A percentile compares a stretch with the other conserved stretches of the same genome.
phyloP scores from a whole-genome alignment of 2,888 invertebrate species.

The Rhodophaea formosa region DNA sequence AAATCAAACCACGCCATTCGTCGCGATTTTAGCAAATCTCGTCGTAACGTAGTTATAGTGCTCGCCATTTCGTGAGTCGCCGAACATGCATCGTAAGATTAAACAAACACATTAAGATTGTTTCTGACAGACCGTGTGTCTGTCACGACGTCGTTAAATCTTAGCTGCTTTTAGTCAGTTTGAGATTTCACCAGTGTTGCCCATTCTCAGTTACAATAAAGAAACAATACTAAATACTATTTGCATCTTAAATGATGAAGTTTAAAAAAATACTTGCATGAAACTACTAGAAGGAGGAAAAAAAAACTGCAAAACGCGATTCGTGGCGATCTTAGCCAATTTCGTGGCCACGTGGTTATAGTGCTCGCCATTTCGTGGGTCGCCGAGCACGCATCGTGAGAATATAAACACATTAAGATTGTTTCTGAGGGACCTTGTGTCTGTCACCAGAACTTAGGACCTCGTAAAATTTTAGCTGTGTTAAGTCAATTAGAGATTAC shows the following conservation, averaged over 20 bases:
- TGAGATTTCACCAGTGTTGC: no score
- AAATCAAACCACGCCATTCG: no score
- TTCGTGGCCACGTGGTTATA: neutral
- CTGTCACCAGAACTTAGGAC: neutral
- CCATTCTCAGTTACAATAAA: no score
- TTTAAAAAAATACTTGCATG: no score
- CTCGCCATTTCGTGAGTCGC: conserved; percentile 8
- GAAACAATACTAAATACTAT: no score
- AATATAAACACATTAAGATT: conserved; percentile 13
- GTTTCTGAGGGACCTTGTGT: conserved; percentile 8
- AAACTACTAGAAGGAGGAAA: no score
- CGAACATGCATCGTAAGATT: neutral
- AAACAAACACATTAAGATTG: conserved; percentile 12
- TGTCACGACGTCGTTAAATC: neutral
- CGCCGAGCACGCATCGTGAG: conserved; percentile 1
- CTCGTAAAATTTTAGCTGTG: neutral
- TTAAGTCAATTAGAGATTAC: no score
- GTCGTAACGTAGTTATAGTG: neutral
- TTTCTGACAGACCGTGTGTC: conserved; percentile 4
- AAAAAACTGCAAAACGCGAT: neutral
- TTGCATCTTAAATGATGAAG: no score
- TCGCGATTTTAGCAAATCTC: neutral
- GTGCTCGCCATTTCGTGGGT: conserved; percentile 4
- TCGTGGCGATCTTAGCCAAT: no score
- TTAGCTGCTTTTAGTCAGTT: no score